Base-by-base conservation (phyloP, 2,888 invertebrate genomes). In the Rhagophthalmus giganteus region DNA sequence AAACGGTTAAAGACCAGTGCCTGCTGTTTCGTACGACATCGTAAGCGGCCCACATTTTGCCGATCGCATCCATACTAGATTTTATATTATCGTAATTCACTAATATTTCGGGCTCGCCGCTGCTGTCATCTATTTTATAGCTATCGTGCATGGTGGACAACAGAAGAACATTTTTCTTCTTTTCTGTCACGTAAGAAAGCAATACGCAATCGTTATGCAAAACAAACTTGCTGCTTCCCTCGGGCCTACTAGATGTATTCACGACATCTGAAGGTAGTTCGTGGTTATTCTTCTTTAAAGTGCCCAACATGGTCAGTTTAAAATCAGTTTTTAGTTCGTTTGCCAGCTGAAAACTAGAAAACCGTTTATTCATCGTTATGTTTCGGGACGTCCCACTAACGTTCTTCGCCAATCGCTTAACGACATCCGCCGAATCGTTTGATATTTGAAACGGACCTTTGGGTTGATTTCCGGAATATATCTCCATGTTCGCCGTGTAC, bases 331-430 rank as follows among this genome's bases (percentile, higher is more conserved):
- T 13, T 15, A 45, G 28, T 11, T 35, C 11, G 7, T 5, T 9
- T 13, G 32, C 41, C 2, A 41, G 5, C 2, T 34, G 35, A 11
- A 44, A 2, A 13, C 20, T 9, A 2, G 47, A 51, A 34, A 58
- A 58, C 55, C 56, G 60, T 40, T 61, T 60, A 35, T 63, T 59
- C 15, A 53, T 44, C 2, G 59, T 62, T 14, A 64, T 44, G 33
- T 62, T 64, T 20, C 60, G 38, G 2, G 57, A 58, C 13, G 56
- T 41, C 15, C 39, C 34, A 30, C 47, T 25, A 13, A 56, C 24
- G n/a, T 30, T 45, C 25, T 12, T 8, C 11, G 37, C 8, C 24
- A 52, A 35, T 46, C 50, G 16, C 37, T 12, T 41, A 24, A 54
- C 50, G 10, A 57, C 54, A 31, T 48, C 56, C 28, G 2, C 3